Percentiles rank a stretch among this genome's conserved stretches.
Evolutionary conservation across 2,797 vertebrate species (phyloP).

Genomic region (Glyptemys insculpta): DNA sequence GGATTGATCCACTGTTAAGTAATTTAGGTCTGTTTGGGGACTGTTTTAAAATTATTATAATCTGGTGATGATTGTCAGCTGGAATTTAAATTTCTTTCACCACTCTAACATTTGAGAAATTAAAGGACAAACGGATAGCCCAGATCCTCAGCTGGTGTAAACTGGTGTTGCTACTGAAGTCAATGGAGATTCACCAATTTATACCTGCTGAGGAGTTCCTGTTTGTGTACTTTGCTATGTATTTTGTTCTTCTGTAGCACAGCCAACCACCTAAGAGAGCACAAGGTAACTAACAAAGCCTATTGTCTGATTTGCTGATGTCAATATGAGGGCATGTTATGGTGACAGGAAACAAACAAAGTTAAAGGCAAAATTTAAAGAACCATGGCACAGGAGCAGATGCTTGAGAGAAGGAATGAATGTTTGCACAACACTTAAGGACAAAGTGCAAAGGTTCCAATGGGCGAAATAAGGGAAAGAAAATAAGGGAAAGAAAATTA

Average conservation of each 20-base stretch:
- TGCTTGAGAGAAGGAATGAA: background rate
- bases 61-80: background rate
- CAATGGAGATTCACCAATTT: background rate
- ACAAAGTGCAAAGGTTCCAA: background rate
- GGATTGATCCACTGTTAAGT: conserved; percentile 12
- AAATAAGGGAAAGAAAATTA: conserved; percentile 17
- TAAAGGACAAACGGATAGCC: background rate
- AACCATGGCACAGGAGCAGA: background rate
- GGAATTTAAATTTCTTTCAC: background rate
- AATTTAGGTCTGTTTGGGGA: background rate
- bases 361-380: conserved; percentile 31
- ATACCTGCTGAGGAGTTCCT: background rate
- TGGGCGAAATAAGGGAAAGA: no score
- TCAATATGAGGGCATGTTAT: conserved; percentile 27
- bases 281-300: conserved; percentile 36
- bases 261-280: conserved; percentile 34
- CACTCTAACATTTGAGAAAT: conserved; percentile 1
- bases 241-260: conserved; percentile 47
- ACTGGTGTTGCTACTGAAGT: background rate
- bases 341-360: background rate
- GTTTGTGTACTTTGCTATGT: conserved; percentile 26
- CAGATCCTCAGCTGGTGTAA: conserved; percentile 29
- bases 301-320: conserved; percentile 39
- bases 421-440: background rate
- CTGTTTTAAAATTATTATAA: conserved; percentile 7